Base-by-base conservation (phyloP, 2,888 invertebrate species). In the Drosophila mulleri region DNA sequence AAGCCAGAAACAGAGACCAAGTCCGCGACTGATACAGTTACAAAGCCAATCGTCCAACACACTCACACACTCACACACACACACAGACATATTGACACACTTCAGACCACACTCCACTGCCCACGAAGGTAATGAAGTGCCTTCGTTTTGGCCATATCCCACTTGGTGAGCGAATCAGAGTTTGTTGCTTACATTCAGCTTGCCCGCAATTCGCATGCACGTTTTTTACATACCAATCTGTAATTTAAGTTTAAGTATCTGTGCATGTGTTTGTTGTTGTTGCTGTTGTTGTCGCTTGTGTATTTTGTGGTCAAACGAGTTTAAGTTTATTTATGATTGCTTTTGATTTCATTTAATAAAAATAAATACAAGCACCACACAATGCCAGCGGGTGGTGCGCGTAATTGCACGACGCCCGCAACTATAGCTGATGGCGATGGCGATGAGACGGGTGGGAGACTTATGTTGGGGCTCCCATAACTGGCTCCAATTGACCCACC, bases 251-350 rank as follows among this genome's bases (percentile, higher is more conserved):
- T 82, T 71, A 79, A 79, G 75, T 72, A 74, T 42, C 57, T 62
- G 53, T 47, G 58, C 52, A 16, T 47, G 67, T 48, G 63, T 52
- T 44, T 71, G 67, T 65, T 63, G 75, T 73, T 44, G 20, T 44
- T 42, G n/a, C 2, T 45, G 64, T 45, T 60, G 53, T 47, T 73
- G 67, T 67, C 60, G 45, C 26, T 68, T 50, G 71, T 57, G 60
- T 48, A 39, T 57, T 62, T 75, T 75, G 89, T 89, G 86, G 86
- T 86, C 86, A 89, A 86, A 86, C 86, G 78, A 66, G 86, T 86
- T 86, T 89, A 76, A 82, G 75, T 84, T 89, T 87, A 85, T 83
- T 84, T 88, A 88, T 82, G 89, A 86, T 84, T 87, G 88, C 89
- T 78, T 86, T 86, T 89, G 89, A 86, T 89, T 86, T 89, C 80